Conservation (phyloP, 2,888 invertebrate genomes). For the Mantis religiosa region DNA sequence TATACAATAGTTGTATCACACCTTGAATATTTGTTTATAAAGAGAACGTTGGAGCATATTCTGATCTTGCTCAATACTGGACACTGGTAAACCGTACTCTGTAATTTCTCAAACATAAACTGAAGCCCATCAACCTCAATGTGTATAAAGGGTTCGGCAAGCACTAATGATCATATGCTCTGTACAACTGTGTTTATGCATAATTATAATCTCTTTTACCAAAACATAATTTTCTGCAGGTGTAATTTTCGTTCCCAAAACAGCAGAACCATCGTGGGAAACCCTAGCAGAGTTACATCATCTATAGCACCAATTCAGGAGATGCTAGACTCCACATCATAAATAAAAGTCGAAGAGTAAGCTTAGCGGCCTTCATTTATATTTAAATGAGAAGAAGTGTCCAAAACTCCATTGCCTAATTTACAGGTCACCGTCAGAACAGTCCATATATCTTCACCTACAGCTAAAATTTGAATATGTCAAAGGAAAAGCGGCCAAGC, state of each 20-base stretch:
- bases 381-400: neutral
- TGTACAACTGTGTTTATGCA: too few relatives aligned
- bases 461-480: neutral
- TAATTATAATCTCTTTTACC: too few relatives aligned
- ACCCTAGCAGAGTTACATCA: neutral
- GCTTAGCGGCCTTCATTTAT: neutral
- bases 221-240: neutral
- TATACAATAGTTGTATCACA: too few relatives aligned
- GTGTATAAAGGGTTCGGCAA: too few relatives aligned
- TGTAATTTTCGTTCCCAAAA: neutral
- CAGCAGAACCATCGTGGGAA: neutral
- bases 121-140: too few relatives aligned
- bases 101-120: too few relatives aligned
- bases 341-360: neutral
- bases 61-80: too few relatives aligned
- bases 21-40: too few relatives aligned
- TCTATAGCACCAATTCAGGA: neutral
- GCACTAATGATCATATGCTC: too few relatives aligned
- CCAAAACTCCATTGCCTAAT: neutral
- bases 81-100: too few relatives aligned
- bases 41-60: too few relatives aligned
- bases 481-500: neutral
- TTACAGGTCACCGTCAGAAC: neutral
- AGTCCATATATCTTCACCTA: neutral
- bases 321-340: neutral